Evolutionary conservation across 2,113 vertebrate species (phyloP).

Genomic region (Odontophorus gujanensis): DNA sequence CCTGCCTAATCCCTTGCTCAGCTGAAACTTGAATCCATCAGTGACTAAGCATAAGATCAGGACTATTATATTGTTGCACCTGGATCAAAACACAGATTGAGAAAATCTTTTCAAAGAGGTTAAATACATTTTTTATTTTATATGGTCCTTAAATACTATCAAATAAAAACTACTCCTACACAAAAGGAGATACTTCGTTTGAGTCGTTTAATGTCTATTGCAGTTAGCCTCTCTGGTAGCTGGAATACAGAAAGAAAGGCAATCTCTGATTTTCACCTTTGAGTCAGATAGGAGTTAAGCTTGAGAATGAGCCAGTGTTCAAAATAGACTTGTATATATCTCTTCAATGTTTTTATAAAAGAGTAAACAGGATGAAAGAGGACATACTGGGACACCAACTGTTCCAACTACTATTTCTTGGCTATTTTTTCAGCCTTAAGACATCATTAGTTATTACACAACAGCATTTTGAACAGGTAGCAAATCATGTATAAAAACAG

Average conservation of each 20-base stretch:
- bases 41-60: neutral
- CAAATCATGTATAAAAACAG: neutral
- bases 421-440: neutral
- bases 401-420: constrained; percentile 13
- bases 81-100: neutral
- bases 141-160: neutral
- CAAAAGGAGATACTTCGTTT: neutral
- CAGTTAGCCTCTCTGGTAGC: neutral
- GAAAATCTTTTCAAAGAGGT: neutral
- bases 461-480: neutral
- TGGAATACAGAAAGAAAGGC: neutral
- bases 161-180: neutral
- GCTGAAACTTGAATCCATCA: constrained; percentile 27
- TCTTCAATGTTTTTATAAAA: neutral
- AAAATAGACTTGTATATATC: neutral
- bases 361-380: constrained; percentile 4
- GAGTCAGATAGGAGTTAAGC: neutral
- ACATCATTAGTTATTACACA: neutral
- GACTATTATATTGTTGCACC: neutral
- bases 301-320: neutral
- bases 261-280: neutral
- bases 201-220: neutral
- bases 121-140: neutral
- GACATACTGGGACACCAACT: neutral
- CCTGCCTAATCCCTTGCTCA: constrained; percentile 18